Base-by-base conservation (phyloP, 2,113 vertebrate species). In the Madoqua kirkii region DNA sequence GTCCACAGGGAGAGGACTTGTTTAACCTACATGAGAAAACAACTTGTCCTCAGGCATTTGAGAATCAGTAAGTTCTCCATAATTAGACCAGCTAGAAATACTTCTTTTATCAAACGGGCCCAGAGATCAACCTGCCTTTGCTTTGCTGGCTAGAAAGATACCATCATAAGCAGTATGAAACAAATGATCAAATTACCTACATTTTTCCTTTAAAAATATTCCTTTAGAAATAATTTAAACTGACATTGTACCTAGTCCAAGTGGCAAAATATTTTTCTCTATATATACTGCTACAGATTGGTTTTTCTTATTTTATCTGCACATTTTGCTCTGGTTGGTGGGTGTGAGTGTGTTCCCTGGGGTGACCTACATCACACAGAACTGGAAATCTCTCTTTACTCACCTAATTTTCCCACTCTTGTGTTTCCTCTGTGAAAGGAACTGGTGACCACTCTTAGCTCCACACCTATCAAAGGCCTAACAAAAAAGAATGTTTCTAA, bases 141-240 rank as follows among this genome's bases (percentile, higher is more conserved):
- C 31, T 79, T 90, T 88, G 7, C 54, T 88, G 45, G 5, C 27
- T 95, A 74, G 14, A 64, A 54, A 76, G 27, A 88, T 55, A 12
- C 1, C 25, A 6, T 89, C 1, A 8, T 90, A 78, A 93, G 29
- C 74, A 50, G 48, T 79, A 50, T 50, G 48, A 50, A 50, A 50
- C 48, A 50, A 50, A 50, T 13, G 48, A 50, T 50, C 48, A 50
- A 50, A 50, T 50, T 50, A 50, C 48, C 48, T 50, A 71, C 5
- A 48, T 76, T 84, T 95, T 92, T 60, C 36, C 33, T 97, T 92
- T 95, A 60, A 92, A 93, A 89, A 64, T 87, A 85, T 67, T 92
- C 10, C 21, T 92, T 89, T 50, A n/a, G 71, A 97, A 57, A 25
- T 82, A 36, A 74, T 62, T 54, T 87, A 67, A 94, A 54, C 43